Base-by-base conservation (phyloP, 2,113 vertebrate genomes). In the Pyxicephalus adspersus region DNA sequence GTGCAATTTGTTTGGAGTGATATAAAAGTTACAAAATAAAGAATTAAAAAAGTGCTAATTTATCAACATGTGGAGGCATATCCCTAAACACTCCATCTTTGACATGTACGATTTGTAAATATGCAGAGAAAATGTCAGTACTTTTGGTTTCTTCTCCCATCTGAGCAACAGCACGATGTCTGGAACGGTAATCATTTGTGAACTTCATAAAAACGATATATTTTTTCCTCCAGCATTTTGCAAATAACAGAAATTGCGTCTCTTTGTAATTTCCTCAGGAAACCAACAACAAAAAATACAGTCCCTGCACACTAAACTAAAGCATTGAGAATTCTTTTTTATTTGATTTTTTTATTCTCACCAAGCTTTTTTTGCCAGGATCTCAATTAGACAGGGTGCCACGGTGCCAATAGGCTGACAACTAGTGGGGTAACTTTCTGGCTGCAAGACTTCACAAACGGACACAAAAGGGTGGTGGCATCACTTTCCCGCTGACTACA, bases 401-500 rank as follows among this genome's bases (percentile, higher is more conserved):
- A 19, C 16, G 52, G 65, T 50, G 66, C 77, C 78, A 58, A 25
- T 73, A 81, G 78, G 60, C 78, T 71, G 65, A 61, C 78, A 64
- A 61, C 78, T 72, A 52, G 55, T 80, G 66, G 13, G 67, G 68
- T 80, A 31, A 26, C 60, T 77, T 63, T 28, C 23, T 26, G 34
- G 57, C 67, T 71, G 34, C 78, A 70, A 71, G 78, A 80, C 78
- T 4, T 54, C 38, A 26, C 57, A 73, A 81, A 71, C 34, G 54
- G 64, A 11, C 51, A 52, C 29, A 29, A 80, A n/a, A 38, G 31
- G 50, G 67, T 25, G 58, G 68, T 81, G 54, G 78, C 78, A 73
- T 73, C 78, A 81, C 78, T 81, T 45, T 73, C 23, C 77, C 77
- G 77, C 77, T 80, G 66, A 70, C 66, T 61, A 29, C 55, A 80